These are phyloP conservation scores for Hyposoter didymator DNA, from an alignment of 2,888 invertebrate genomes.

Conservation along the genomic window DNA sequence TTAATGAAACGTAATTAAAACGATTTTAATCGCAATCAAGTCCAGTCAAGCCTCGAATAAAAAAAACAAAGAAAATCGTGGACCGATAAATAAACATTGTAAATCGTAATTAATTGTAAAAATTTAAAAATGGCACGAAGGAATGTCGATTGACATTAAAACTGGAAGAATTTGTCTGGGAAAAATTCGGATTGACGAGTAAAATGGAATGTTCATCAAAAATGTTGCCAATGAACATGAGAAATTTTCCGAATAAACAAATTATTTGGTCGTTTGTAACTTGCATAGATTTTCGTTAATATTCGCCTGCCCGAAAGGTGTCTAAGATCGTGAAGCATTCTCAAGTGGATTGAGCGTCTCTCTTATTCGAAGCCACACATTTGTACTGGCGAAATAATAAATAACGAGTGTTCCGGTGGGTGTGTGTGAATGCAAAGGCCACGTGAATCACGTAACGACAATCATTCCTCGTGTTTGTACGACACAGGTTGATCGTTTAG, in stretches of 20 bases:
- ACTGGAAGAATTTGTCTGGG: not conserved
- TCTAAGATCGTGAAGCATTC: not conserved
- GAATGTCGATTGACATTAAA: too few species aligned
- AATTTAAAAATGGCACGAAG: too few species aligned
- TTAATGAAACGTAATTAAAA: too few species aligned
- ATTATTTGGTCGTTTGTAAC: not conserved
- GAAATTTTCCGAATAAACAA: not conserved
- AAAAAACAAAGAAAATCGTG: too few species aligned
- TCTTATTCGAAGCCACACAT: conserved; percentile 8
- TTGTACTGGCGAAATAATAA: conserved; percentile 27
- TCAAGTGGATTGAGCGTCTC: conserved; percentile 6
- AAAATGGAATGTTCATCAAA: not conserved
- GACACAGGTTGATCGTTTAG: conserved; percentile 3
- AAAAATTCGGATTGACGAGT: not conserved
- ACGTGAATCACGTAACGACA: conserved; percentile 38
- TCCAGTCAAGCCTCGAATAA: not conserved
- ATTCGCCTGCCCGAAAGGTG: not conserved
- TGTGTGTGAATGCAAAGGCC: not conserved
- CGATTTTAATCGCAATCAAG: not conserved
- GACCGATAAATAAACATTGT: too few species aligned
- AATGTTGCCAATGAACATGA: not conserved
- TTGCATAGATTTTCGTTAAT: not conserved
- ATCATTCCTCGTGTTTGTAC: conserved; percentile 38
- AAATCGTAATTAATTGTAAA: too few species aligned
- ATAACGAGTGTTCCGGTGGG: not conserved